Conservation (phyloP, 2,888 invertebrate species). For the Cantharis lateralis region DNA sequence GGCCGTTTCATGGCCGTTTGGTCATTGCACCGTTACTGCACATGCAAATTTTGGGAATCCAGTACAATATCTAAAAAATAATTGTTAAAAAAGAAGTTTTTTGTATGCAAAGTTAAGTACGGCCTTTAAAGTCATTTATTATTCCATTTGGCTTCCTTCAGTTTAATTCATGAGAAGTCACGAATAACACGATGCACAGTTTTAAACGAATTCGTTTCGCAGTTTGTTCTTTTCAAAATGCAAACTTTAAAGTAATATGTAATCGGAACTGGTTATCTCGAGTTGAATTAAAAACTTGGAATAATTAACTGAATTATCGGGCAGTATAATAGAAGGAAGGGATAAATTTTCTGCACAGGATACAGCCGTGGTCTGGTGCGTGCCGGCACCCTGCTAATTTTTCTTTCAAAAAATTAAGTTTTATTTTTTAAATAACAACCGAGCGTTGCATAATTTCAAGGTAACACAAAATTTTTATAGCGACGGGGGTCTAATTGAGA, state of each 20-base stretch:
- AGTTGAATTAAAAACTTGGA: neutral
- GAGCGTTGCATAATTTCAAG: neutral
- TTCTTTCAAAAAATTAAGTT: neutral
- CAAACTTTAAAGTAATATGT: neutral
- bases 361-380: no score
- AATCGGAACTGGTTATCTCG: neutral
- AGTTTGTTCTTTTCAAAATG: neutral
- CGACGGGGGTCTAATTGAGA: slow-evolving; percentile 36
- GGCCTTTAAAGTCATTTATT: slow-evolving; percentile 20
- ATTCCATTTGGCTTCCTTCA: slow-evolving; percentile 29
- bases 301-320: neutral
- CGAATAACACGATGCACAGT: slow-evolving; percentile 12
- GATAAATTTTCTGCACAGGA: neutral
- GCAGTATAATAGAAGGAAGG: neutral
- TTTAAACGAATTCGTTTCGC: slow-evolving; percentile 13
- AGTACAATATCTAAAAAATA: neutral
- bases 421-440: neutral
- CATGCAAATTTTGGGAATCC: neutral
- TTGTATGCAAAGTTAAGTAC: neutral
- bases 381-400: no score
- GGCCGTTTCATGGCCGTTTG: no score
- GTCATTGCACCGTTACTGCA: no score
- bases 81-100: neutral
- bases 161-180: slow-evolving; percentile 13
- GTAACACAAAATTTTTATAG: neutral